Evolutionary conservation across 2,797 vertebrate genomes (phyloP).

Genomic region (Argya squamiceps): DNA sequence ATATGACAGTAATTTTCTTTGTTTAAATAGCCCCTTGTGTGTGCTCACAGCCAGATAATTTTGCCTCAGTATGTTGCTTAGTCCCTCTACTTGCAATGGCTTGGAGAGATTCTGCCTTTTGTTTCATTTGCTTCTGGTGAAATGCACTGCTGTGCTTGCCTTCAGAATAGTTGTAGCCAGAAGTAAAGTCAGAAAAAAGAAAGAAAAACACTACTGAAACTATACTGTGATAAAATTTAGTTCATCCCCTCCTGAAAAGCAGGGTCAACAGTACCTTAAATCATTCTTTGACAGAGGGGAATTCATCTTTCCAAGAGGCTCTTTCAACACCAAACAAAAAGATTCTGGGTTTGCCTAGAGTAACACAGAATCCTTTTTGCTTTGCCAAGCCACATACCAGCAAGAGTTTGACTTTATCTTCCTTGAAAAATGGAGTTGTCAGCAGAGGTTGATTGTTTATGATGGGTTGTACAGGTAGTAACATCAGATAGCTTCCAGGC

Average conservation of each 20-base stretch:
- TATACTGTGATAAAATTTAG: background rate
- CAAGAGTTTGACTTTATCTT: conserved; percentile 32
- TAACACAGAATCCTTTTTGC: background rate
- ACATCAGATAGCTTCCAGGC: conserved; percentile 48
- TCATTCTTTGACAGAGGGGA: background rate
- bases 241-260: background rate
- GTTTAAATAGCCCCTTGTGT: background rate
- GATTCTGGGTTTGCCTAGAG: conserved; percentile 10
- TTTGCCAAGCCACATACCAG: background rate
- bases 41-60: background rate
- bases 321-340: conserved; percentile 1
- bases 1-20: background rate
- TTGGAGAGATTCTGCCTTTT: background rate
- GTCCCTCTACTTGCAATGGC: background rate
- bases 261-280: background rate
- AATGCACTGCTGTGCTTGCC: background rate
- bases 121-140: background rate
- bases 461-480: conserved; percentile 46
- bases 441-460: conserved; percentile 49
- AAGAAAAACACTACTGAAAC: background rate
- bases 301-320: background rate
- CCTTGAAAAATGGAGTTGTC: conserved; percentile 38
- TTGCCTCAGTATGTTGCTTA: background rate
- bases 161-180: background rate
- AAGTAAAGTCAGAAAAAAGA: background rate